Evolutionary conservation across 1,140 invertebrate genomes (phyloP), one percentile per base, ranked within the genome.

Genomic region (Lepidotrigona ventralis): DNA sequence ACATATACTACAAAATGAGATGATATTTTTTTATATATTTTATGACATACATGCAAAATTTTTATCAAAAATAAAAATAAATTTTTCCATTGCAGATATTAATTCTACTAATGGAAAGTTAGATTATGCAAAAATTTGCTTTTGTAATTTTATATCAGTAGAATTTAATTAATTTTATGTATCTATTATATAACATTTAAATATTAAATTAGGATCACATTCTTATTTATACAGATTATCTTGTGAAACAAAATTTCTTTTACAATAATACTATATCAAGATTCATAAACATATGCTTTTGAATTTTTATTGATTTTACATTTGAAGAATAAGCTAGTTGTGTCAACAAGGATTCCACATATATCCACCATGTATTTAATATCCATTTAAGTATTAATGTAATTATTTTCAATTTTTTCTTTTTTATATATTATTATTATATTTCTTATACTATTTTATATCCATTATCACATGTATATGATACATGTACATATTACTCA

Each of bases 331-430:
- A 97, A 2, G 97, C 98, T 12, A 98, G 94, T 94, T 98, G 98
- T 33, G 98, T 98, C 87, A 97, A 98, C 97, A 98, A 0, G 98
- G 98, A 95, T 99, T 99, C 98, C 98, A 99, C 53, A 97, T 95
- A 90, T 98, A 98, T 39, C 98, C 98, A 69, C 97, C 97, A 12
- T 96, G 93, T 98, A 99, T 82, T 98, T 95, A 2, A 97, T 97
- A 79, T 95, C 94, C 72, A 39, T 63, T 64, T 53, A 15, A 14
- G 5, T 29, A 64, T 64, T 53, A 21, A 54, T 64, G 29, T 66
- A 75, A 15, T 26, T 89, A 94, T 95, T 94, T 94, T 15, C 92
- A 90, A 83, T 94, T 94, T 68, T 93, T 92, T 85, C 96, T 90
- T 96, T 96, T 89, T 97, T 97, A 86, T 97, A 96, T 75, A 99